These are phyloP conservation scores for Labia minor DNA, from an alignment of 2,888 invertebrate genomes.

Conservation along the genomic window DNA sequence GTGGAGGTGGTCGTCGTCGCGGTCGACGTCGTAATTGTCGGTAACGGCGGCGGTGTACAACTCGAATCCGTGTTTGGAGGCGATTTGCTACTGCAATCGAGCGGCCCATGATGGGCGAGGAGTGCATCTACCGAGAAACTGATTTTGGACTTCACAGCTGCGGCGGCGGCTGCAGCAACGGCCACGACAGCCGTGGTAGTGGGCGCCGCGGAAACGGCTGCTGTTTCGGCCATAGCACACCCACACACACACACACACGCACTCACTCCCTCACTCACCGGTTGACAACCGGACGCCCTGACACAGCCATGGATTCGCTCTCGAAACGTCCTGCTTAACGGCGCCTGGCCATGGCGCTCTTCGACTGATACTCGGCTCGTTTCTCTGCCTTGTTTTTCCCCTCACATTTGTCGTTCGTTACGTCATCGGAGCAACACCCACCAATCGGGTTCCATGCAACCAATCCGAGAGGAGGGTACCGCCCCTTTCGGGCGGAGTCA, in stretches of 20 bases:
- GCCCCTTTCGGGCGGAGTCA: not conserved
- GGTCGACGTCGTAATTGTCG: not conserved
- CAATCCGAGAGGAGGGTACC: not conserved
- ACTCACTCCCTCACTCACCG: not conserved
- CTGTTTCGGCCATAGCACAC: not conserved
- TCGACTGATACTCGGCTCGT: too few species aligned
- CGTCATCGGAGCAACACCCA: too few species aligned
- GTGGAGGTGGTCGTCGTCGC: not conserved
- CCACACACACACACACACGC: not conserved
- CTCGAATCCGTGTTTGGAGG: not conserved
- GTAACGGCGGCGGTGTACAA: not conserved
- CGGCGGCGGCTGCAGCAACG: not conserved
- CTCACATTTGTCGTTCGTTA: too few species aligned
- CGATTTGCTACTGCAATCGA: not conserved
- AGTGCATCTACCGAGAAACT: not conserved
- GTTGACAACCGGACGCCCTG: not conserved
- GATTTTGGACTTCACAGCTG: not conserved
- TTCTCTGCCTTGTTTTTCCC: too few species aligned
- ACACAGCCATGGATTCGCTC: too few species aligned
- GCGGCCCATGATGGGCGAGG: not conserved
- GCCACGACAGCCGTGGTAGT: not conserved
- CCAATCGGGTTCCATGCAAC: not conserved
- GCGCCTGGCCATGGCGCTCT: too few species aligned
- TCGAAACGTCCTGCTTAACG: too few species aligned
- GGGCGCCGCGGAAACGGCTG: not conserved